These are phyloP conservation scores for Bovichtus diacanthus DNA, from an alignment of 2,797 vertebrate species.

Conservation along the genomic window DNA sequence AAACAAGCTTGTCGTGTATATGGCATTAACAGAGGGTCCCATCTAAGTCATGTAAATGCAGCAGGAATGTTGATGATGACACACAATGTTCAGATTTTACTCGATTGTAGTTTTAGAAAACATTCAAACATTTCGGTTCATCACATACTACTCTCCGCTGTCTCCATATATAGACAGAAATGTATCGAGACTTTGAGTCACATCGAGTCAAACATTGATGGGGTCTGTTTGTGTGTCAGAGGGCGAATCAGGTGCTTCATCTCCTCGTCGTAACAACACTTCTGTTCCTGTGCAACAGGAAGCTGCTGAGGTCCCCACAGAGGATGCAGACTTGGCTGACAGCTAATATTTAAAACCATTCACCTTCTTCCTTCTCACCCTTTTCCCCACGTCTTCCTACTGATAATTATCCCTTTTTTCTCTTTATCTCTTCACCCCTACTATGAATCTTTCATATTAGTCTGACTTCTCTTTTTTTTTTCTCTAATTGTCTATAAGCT, in stretches of 20 bases:
- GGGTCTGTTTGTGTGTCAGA: conserved; percentile 6
- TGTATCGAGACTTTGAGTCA: conserved; percentile 3
- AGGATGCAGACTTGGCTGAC: conserved; percentile 28
- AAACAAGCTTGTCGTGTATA: not conserved
- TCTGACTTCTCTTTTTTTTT: not conserved
- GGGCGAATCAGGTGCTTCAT: not conserved
- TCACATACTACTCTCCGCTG: not conserved
- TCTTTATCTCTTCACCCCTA: not conserved
- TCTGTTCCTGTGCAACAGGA: conserved; percentile 64
- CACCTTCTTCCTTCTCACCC: conserved; percentile 15
- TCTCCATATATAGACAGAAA: not conserved
- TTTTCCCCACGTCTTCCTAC: not conserved
- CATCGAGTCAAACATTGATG: not conserved
- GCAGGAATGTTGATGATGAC: not conserved
- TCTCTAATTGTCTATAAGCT: not conserved
- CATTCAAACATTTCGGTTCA: not conserved
- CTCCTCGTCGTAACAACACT: not conserved
- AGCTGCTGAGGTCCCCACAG: conserved; percentile 41
- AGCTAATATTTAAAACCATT: conserved; percentile 16
- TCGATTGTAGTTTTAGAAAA: not conserved
- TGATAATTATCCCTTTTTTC: not conserved
- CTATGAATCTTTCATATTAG: not conserved
- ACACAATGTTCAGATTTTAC: not conserved
- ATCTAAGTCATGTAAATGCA: not conserved
- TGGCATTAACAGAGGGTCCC: not conserved